These are phyloP conservation scores for Heteractis magnifica DNA, from an alignment of 92 coral and sea anemone species.

Conservation along the genomic window DNA sequence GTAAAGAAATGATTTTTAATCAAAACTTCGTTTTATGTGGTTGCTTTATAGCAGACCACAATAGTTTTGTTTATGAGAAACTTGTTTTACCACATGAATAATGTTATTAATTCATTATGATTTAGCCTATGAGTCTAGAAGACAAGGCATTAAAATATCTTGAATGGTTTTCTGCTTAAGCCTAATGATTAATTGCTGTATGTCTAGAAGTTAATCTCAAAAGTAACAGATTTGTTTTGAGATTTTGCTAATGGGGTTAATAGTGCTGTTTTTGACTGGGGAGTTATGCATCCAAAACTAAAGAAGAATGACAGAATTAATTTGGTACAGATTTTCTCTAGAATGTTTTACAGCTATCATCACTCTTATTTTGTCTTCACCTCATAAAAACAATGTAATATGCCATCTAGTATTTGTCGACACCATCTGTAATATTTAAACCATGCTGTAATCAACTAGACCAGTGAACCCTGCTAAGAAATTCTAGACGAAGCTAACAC, in stretches of 20 bases:
- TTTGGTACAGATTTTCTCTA: not conserved
- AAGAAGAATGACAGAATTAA: not conserved
- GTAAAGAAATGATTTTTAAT: not conserved
- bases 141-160: not conserved
- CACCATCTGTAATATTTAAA: no score
- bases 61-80: slow-evolving; percentile 1
- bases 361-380: not conserved
- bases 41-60: not conserved
- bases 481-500: not conserved
- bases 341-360: not conserved
- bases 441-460: no score
- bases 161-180: not conserved
- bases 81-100: not conserved
- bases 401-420: no score
- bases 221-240: not conserved
- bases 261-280: not conserved
- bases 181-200: not conserved
- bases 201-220: not conserved
- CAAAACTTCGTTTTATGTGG: not conserved
- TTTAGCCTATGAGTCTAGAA: not conserved
- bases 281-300: not conserved
- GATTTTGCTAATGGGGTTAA: not conserved
- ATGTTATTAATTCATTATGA: not conserved
- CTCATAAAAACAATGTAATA: no score
- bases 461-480: no score